Conservation (phyloP, 2,113 vertebrate genomes). For the Cebus imitator region DNA sequence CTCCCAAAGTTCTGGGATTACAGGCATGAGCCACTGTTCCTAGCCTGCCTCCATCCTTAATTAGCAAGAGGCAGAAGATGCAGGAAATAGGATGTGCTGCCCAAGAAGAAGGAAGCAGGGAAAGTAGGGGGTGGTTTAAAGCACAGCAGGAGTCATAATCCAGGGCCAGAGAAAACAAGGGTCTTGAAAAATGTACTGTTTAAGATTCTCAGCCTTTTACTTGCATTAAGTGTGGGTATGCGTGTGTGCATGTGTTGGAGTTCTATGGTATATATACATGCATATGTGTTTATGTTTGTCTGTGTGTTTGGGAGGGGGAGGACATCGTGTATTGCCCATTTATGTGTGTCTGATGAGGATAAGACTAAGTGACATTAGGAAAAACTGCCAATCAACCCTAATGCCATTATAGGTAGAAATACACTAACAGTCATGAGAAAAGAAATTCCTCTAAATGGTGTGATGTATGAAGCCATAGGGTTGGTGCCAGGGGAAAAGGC, state of each 20-base stretch:
- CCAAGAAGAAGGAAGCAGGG: not conserved
- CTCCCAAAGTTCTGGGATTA: too few species aligned
- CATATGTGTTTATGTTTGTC: not conserved
- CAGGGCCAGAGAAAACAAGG: not conserved
- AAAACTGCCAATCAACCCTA: not conserved
- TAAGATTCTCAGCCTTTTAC: not conserved
- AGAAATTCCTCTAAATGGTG: not conserved
- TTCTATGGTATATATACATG: not conserved
- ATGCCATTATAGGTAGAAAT: not conserved
- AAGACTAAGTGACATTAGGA: not conserved
- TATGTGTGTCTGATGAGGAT: not conserved
- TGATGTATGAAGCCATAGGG: not conserved
- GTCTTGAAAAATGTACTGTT: not conserved
- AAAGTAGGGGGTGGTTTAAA: rapidly evolving
- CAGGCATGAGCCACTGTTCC: too few species aligned
- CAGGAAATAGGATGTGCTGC: not conserved
- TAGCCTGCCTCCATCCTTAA: not conserved
- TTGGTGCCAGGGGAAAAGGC: not conserved
- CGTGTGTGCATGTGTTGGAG: rapidly evolving
- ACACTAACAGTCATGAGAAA: not conserved
- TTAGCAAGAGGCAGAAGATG: not conserved
- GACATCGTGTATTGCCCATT: not conserved
- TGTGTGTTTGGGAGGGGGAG: too few species aligned
- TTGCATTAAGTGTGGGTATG: not conserved
- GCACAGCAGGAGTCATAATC: not conserved